Evolutionary conservation across 2,797 vertebrate genomes (phyloP).

Genomic region (Anguilla megastoma): DNA sequence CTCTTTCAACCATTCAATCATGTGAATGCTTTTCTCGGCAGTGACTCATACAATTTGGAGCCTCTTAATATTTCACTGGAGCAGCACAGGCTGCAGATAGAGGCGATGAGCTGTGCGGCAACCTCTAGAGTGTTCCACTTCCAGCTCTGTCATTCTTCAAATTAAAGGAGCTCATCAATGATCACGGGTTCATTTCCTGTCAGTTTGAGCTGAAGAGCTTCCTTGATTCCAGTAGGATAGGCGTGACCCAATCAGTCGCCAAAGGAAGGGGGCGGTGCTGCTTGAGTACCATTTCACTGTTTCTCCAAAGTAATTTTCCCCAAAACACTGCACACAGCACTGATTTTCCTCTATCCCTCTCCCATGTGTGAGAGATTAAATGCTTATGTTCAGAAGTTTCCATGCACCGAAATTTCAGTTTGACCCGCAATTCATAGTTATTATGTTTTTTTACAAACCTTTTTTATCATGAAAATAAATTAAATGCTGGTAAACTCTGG

Average conservation of each 20-base stretch:
- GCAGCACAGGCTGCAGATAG: too few species aligned
- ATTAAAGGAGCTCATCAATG: not conserved
- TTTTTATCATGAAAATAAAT: not conserved
- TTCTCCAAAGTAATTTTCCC: not conserved
- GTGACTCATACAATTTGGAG: not conserved
- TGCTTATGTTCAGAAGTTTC: not conserved
- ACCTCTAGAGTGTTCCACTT: not conserved
- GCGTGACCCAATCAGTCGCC: not conserved
- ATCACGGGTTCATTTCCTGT: not conserved
- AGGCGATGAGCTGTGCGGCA: not conserved
- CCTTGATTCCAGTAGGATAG: not conserved
- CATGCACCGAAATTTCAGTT: not conserved
- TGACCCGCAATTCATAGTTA: not conserved
- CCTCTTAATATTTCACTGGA: constrained; percentile 1
- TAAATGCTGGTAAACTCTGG: not conserved
- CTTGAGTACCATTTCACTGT: not conserved
- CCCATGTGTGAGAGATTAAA: constrained; percentile 1
- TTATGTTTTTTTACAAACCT: not conserved
- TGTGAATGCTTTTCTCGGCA: not conserved
- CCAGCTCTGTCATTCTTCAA: not conserved
- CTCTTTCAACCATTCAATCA: not conserved
- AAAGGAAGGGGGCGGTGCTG: not conserved
- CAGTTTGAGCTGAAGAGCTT: not conserved
- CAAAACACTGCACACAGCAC: not conserved
- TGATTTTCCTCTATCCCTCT: constrained; percentile 6